Evolutionary conservation across 2,888 invertebrate genomes (phyloP).

Genomic region (Dendrolimus houi): DNA sequence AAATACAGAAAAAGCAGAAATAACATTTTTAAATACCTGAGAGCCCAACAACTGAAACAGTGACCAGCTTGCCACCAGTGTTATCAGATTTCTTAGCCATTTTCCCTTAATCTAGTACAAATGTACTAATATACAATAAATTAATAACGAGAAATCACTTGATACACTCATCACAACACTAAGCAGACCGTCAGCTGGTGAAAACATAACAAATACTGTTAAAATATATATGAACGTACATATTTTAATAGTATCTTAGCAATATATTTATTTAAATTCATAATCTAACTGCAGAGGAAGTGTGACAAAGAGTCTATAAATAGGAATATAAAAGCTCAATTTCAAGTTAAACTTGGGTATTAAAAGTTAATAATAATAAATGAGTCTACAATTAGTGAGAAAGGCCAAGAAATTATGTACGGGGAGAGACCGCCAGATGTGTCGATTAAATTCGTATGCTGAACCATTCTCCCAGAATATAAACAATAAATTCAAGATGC

Average conservation of each 20-base stretch:
- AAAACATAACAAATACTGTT: slow-evolving; percentile 19
- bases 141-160: slow-evolving; percentile 37
- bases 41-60: slow-evolving; percentile 94
- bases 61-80: slow-evolving; percentile 81
- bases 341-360: background rate
- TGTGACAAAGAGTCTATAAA: too few species aligned
- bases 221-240: slow-evolving; percentile 14
- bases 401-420: slow-evolving; percentile 30
- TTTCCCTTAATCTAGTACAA: slow-evolving; percentile 33
- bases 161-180: slow-evolving; percentile 60
- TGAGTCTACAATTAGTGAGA: slow-evolving; percentile 35
- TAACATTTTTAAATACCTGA: slow-evolving; percentile 63
- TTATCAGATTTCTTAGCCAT: slow-evolving; percentile 87
- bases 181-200: slow-evolving; percentile 19
- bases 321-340: background rate
- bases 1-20: too few species aligned
- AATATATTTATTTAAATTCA: too few species aligned
- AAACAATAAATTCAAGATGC: slow-evolving; percentile 9
- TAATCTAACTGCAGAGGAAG: too few species aligned
- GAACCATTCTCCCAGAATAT: slow-evolving; percentile 14
- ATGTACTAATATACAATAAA: slow-evolving; percentile 33
- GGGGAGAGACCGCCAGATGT: slow-evolving; percentile 45
- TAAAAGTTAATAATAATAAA: slow-evolving; percentile 16
- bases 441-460: slow-evolving; percentile 40
- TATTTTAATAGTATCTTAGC: too few species aligned